These are phyloP conservation scores for Sylvicapra grimmia DNA, from an alignment of 2,113 vertebrate genomes.

Conservation along the genomic window DNA sequence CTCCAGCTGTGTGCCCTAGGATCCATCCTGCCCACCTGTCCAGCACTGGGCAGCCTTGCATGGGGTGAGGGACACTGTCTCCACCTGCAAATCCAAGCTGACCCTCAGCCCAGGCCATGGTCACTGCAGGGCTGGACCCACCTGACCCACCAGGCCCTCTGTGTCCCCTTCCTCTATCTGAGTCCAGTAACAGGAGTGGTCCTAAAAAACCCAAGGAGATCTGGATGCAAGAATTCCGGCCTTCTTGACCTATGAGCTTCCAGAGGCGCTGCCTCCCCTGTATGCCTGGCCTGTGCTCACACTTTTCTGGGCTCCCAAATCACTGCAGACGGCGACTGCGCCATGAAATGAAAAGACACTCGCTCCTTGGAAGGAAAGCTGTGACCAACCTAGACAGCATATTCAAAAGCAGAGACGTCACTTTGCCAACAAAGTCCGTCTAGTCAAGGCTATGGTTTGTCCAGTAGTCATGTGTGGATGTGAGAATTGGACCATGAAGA, in stretches of 20 bases:
- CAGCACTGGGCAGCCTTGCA: neutral
- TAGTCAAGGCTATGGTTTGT: neutral
- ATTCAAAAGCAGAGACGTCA: neutral
- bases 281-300: neutral
- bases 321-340: rapidly evolving
- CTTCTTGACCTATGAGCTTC: neutral
- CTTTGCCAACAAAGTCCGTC: neutral
- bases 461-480: neutral
- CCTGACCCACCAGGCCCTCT: rapidly evolving
- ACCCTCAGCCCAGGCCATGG: neutral
- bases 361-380: neutral
- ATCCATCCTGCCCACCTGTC: neutral
- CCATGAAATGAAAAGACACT: neutral
- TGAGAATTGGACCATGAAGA: neutral
- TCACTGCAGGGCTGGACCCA: neutral
- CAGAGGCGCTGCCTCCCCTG: neutral
- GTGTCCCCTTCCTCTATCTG: neutral
- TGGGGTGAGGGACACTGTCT: neutral
- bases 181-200: neutral
- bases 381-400: neutral
- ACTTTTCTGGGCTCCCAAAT: neutral
- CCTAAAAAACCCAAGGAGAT: neutral
- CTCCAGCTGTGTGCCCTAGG: neutral
- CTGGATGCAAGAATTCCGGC: neutral
- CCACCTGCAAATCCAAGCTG: neutral